A percentile compares a stretch with the other conserved stretches of the same genome.
Conservation (phyloP, 2,888 invertebrate genomes). For the Brenthis daphne region DNA sequence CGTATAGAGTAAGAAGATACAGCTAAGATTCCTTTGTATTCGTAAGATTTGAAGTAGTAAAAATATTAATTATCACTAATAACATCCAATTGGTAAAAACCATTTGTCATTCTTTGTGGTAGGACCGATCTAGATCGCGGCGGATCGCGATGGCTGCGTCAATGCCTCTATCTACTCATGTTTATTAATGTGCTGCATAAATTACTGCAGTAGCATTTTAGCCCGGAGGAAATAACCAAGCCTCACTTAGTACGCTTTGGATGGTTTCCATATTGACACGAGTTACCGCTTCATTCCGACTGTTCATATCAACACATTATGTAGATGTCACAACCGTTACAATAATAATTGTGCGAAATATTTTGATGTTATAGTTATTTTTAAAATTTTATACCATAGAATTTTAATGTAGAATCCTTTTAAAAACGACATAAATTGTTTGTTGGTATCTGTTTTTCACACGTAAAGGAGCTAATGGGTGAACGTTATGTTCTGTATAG, state of each 20-base stretch:
- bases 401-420: too few species aligned
- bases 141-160: conserved; percentile 43
- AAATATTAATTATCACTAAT: neutral
- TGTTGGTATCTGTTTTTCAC: too few species aligned
- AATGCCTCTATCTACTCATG: conserved; percentile 61
- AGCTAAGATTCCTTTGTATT: too few species aligned
- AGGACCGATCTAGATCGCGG: conserved; percentile 28
- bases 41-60: neutral
- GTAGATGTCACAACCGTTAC: conserved; percentile 1
- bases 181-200: conserved; percentile 68
- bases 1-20: too few species aligned
- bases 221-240: conserved; percentile 55
- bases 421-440: too few species aligned
- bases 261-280: conserved; percentile 51
- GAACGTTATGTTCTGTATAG: too few species aligned
- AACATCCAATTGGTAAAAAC: conserved; percentile 10
- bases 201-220: conserved; percentile 64
- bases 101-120: conserved; percentile 10
- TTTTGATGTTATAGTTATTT: too few species aligned
- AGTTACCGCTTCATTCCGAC: conserved; percentile 25
- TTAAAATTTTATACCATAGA: too few species aligned
- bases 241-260: conserved; percentile 52
- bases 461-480: too few species aligned
- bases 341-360: neutral
- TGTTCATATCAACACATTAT: conserved; percentile 18